Base-by-base conservation (phyloP, 2,888 invertebrate species). In the Pachydiplax longipennis region DNA sequence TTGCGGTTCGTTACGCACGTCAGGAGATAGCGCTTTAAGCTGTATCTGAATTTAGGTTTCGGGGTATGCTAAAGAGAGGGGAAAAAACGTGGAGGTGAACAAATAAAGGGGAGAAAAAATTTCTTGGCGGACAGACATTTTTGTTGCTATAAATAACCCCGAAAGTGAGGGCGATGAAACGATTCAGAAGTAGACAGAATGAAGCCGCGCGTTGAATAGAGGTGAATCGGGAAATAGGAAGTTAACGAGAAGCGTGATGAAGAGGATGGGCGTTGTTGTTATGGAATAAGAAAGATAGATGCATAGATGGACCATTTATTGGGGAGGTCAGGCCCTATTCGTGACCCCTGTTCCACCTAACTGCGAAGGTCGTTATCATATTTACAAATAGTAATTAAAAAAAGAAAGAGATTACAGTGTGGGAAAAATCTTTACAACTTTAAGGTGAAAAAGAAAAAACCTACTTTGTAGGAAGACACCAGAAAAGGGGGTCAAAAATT, bases 71-170 rank as follows among this genome's bases (percentile, higher is more conserved):
- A 31, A 73, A 73, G 25, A 73, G 73, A 31, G 31, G 25, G 15
- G 83, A 58, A 31, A 83, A 58, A 44, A 83, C 53, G 35, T 35
- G 65, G 61, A 65, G 61, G 87, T 87, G 87, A 87, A 61, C 61
- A 37, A 37, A 87, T 37, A 87, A 81, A 40, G 37, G 37, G 61
- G 61, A 61, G n/a, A 37, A 87, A 37, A 61, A 37, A 35, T 87
- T 87, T 87, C 87, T 61, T 87, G 87, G 87, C 87, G 61, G 61
- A 87, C 61, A 58, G 53, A 37, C 58, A 58, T 87, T 61, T 61
- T 18, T 37, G 61, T 37, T 87, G 58, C 87, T 87, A 87, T 87
- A 61, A 87, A 61, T 87, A 87, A 83, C 58, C 65, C 13, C 25
- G 22, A 65, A 25, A 73, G 13, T 73, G 73, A 13, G 73, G 31